A percentile compares a stretch with the other conserved stretches of the same genome.
phyloP scores from a whole-genome alignment of 1,140 invertebrate species.

The Dolichoris vasculosae region DNA sequence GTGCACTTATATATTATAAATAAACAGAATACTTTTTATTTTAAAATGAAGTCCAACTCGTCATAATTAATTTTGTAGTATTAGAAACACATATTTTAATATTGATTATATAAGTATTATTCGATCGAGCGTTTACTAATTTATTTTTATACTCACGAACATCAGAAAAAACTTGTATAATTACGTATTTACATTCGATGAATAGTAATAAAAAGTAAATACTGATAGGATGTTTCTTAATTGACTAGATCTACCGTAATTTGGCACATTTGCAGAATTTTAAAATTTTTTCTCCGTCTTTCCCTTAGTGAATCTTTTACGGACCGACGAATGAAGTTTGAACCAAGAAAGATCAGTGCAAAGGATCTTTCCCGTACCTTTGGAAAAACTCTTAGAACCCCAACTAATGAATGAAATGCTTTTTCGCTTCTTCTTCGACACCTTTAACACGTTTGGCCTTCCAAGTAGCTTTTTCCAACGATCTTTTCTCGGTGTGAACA shows the following conservation, averaged over 20 bases:
- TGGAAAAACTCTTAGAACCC: not conserved
- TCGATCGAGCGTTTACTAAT: too few species aligned
- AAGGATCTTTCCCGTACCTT: not conserved
- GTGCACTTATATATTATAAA: too few species aligned
- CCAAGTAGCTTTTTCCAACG: not conserved
- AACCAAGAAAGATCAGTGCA: conserved; percentile 16
- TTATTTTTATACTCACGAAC: not conserved
- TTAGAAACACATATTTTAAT: too few species aligned
- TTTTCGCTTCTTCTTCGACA: conserved; percentile 29
- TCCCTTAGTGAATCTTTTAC: conserved; percentile 34
- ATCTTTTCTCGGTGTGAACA: not conserved
- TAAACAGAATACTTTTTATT: too few species aligned
- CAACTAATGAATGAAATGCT: conserved; percentile 49
- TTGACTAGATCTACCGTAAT: not conserved
- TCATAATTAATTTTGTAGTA: too few species aligned
- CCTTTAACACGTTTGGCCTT: not conserved
- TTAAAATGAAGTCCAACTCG: too few species aligned
- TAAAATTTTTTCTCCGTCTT: conserved; percentile 30
- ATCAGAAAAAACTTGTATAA: not conserved
- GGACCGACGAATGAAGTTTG: not conserved
- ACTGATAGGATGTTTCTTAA: conserved; percentile 7
- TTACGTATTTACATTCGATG: conserved; percentile 4
- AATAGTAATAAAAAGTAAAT: not conserved
- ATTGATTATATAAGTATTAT: too few species aligned
- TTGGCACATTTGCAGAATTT: not conserved